These are phyloP conservation scores for Lates japonicus DNA, from an alignment of 2,797 vertebrate species.

Conservation along the genomic window DNA sequence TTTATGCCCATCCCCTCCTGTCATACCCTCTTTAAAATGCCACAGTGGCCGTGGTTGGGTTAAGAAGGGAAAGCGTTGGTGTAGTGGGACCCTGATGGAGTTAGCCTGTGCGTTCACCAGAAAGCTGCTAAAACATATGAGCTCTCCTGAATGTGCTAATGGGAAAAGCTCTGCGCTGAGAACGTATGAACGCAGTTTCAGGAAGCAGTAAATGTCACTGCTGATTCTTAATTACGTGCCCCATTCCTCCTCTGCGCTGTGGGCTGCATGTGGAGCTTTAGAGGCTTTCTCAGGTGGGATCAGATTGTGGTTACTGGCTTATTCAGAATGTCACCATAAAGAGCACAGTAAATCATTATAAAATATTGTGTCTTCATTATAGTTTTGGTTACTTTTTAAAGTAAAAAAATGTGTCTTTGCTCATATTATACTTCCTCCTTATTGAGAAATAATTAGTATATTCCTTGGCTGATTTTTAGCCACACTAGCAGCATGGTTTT, in stretches of 20 bases:
- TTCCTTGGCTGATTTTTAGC: background rate
- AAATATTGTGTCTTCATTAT: background rate
- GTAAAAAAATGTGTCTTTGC: background rate
- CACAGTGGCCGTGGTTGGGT: conserved; percentile 55
- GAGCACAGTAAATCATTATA: conserved; percentile 3
- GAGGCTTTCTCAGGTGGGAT: conserved; percentile 52
- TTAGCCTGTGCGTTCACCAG: conserved; percentile 53
- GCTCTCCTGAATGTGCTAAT: conserved; percentile 62
- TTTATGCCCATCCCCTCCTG: conserved; percentile 74
- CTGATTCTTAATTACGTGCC: conserved; percentile 71
- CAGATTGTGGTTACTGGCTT: conserved; percentile 52
- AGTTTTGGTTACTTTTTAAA: conserved; percentile 4
- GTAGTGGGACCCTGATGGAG: conserved; percentile 55
- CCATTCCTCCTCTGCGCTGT: conserved; percentile 41
- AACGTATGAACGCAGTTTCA: conserved; percentile 56
- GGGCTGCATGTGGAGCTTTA: conserved; percentile 47
- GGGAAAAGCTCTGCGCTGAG: conserved; percentile 59
- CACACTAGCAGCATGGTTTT: background rate
- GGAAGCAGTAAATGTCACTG: conserved; percentile 83
- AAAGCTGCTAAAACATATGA: conserved; percentile 74
- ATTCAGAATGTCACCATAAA: conserved; percentile 56
- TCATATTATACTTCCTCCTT: background rate
- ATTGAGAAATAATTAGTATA: background rate
- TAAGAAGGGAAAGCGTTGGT: conserved; percentile 31
- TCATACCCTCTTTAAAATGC: conserved; percentile 74